Evolutionary conservation across 2,113 vertebrate genomes (phyloP).

Genomic region (Platanista minor): DNA sequence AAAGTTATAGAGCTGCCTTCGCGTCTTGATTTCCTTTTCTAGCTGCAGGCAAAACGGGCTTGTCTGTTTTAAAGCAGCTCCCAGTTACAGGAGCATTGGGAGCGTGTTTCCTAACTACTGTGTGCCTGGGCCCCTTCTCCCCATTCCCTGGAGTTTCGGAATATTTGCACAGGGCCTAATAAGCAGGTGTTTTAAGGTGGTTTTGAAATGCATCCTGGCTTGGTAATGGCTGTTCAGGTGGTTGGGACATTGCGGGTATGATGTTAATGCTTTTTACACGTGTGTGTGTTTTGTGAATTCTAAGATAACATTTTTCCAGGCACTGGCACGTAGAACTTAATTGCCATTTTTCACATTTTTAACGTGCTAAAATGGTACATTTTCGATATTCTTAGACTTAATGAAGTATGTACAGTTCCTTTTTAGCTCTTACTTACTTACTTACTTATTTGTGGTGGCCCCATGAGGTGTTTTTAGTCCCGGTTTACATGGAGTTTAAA

Average conservation of each 20-base stretch:
- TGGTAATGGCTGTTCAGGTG: neutral
- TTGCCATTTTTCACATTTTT: neutral
- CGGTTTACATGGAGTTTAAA: neutral
- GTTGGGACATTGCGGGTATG: neutral
- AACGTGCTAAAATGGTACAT: neutral
- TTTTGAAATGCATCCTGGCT: neutral
- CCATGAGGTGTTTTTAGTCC: neutral
- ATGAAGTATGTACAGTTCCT: neutral
- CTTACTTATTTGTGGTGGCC: neutral
- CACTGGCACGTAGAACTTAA: neutral
- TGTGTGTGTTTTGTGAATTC: neutral
- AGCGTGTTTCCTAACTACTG: neutral
- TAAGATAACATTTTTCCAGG: neutral
- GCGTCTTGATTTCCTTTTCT: neutral
- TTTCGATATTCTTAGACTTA: neutral
- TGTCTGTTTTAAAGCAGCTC: neutral
- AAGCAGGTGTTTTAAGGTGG: neutral
- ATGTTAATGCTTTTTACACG: neutral
- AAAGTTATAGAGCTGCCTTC: slow-evolving; percentile 70
- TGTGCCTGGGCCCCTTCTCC: neutral
- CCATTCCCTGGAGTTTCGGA: neutral
- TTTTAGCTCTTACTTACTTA: too few species aligned
- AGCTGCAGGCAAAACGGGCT: neutral
- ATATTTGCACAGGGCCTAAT: neutral
- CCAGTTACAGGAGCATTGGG: neutral